Evolutionary conservation across 2,888 invertebrate species (phyloP).

Genomic region (Trachelus stipa): DNA sequence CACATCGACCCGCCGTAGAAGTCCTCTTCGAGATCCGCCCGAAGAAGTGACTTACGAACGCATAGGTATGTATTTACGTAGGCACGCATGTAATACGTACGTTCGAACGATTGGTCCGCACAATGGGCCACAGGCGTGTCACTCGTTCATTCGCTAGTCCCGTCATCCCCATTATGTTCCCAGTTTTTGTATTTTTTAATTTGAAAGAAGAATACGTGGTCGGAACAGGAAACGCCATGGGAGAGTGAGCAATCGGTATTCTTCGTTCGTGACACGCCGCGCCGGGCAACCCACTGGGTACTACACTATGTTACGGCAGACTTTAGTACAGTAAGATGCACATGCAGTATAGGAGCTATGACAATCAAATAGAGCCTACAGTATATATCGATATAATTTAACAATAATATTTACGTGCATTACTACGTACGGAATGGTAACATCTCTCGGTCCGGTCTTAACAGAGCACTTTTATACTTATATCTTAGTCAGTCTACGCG

Average conservation of each 20-base stretch:
- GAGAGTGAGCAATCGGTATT: constrained; percentile 58
- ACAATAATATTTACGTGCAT: not conserved
- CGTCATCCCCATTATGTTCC: constrained; percentile 24
- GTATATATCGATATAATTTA: not conserved
- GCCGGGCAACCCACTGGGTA: not conserved
- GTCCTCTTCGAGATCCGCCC: too few species aligned
- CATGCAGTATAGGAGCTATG: not conserved
- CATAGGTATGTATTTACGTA: not conserved
- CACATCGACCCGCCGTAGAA: not conserved
- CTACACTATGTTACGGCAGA: not conserved
- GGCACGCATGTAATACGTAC: not conserved
- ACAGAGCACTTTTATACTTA: not conserved
- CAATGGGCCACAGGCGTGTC: constrained; percentile 48
- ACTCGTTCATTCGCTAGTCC: constrained; percentile 39
- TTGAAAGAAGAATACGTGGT: constrained; percentile 46
- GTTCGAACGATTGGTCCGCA: constrained; percentile 24
- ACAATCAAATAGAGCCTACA: not conserved
- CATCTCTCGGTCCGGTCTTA: not conserved
- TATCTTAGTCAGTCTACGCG: not conserved
- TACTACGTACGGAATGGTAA: not conserved
- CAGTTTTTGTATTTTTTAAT: constrained; percentile 30
- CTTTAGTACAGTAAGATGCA: not conserved
- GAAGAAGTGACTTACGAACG: not conserved
- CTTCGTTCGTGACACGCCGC: constrained; percentile 34
- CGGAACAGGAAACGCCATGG: constrained; percentile 58